phyloP scores from a whole-genome alignment of 2,797 vertebrate genomes.

The Pseudochirops corinnae region DNA sequence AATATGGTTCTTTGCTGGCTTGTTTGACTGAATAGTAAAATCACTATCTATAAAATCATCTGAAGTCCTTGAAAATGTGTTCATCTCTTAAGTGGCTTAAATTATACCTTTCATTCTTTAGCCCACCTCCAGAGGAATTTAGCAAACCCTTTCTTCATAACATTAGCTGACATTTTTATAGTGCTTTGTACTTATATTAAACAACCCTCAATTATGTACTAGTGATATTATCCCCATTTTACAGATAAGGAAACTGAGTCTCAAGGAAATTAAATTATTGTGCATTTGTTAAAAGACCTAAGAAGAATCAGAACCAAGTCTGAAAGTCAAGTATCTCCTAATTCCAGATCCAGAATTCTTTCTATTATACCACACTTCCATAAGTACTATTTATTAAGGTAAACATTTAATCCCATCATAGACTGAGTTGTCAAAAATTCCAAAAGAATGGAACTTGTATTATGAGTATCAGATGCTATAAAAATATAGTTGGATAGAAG shows the following conservation, averaged over 20 bases:
- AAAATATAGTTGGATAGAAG: neutral
- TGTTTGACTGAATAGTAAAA: neutral
- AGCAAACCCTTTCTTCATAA: neutral
- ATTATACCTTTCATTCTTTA: neutral
- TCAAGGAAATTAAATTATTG: neutral
- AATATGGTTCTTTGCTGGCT: neutral
- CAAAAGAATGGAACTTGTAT: neutral
- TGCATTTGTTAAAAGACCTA: neutral
- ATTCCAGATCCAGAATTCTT: neutral
- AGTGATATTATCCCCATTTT: neutral
- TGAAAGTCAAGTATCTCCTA: neutral
- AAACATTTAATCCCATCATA: neutral
- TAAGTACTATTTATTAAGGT: neutral
- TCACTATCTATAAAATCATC: neutral
- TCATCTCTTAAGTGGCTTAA: neutral
- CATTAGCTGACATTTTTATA: neutral
- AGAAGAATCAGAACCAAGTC: neutral
- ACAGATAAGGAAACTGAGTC: neutral
- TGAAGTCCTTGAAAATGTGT: neutral
- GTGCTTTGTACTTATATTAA: neutral
- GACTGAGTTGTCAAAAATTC: neutral
- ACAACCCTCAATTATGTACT: neutral
- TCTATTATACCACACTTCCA: neutral
- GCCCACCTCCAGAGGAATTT: neutral
- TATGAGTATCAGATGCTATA: neutral